Percentiles rank a stretch among this genome's conserved stretches.
Evolutionary conservation across 2,113 vertebrate species (phyloP).

Genomic region (Dendrocopos noguchii): DNA sequence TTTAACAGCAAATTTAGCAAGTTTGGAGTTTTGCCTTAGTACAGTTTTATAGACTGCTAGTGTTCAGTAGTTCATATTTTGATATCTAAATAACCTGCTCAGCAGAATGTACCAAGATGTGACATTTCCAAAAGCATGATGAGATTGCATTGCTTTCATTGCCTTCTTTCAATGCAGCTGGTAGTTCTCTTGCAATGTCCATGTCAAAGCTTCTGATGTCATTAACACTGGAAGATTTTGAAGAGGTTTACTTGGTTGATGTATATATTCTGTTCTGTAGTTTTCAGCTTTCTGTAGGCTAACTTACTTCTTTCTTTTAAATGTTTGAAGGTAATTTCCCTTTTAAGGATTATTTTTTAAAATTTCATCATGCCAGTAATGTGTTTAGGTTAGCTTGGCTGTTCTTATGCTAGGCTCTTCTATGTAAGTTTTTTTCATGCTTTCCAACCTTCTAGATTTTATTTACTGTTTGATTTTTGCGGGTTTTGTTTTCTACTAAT

Average conservation of each 20-base stretch:
- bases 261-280: not conserved
- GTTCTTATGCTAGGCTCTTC: not conserved
- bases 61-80: conserved; percentile 38
- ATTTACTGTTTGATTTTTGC: not conserved
- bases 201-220: not conserved
- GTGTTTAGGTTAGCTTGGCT: not conserved
- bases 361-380: not conserved
- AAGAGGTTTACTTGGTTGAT: not conserved
- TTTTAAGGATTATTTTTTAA: not conserved
- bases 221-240: not conserved
- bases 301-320: not conserved
- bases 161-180: not conserved
- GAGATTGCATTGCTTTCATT: not conserved
- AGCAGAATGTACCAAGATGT: conserved; percentile 9
- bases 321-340: not conserved
- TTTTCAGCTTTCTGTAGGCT: not conserved
- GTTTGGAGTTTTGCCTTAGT: conserved; percentile 73
- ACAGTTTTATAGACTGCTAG: conserved; percentile 66
- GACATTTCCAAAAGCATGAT: not conserved
- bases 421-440: not conserved
- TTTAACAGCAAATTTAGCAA: conserved; percentile 83
- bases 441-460: not conserved
- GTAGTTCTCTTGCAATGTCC: not conserved
- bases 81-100: not conserved
- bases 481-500: not conserved